Conservation (phyloP, 2,888 invertebrate species). For the Belgica antarctica region DNA sequence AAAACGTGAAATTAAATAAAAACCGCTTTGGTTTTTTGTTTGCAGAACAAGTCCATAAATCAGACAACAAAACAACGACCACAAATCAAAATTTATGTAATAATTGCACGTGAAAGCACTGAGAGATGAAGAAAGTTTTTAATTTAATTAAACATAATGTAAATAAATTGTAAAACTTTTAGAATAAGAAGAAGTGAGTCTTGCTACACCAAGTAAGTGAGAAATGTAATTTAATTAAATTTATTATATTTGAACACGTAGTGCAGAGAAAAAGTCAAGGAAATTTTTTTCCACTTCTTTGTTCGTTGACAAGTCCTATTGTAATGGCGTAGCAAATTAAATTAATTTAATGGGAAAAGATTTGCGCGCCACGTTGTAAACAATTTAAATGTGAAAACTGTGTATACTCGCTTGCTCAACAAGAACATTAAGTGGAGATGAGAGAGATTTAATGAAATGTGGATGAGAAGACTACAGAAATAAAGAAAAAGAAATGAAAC, state of each 20-base stretch:
- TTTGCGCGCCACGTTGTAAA: neutral
- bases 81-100: neutral
- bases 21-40: neutral
- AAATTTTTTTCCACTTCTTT: neutral
- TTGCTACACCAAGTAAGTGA: neutral
- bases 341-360: constrained; percentile 17
- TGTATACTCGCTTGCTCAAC: neutral
- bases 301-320: neutral
- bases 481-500: neutral
- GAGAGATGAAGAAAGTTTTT: neutral
- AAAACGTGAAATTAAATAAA: neutral
- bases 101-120: neutral
- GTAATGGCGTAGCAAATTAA: neutral
- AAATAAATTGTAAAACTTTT: constrained; percentile 39
- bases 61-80: neutral
- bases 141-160: constrained; percentile 36
- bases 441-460: constrained; percentile 1
- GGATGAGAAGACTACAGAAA: neutral
- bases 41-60: neutral
- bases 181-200: constrained; percentile 20
- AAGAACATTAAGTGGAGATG: neutral
- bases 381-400: constrained; percentile 4
- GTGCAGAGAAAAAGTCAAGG: neutral
- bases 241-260: constrained; percentile 11
- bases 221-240: constrained; percentile 31